These are phyloP conservation scores for Hermetia illucens DNA, from an alignment of 1,140 invertebrate species.

Conservation along the genomic window DNA sequence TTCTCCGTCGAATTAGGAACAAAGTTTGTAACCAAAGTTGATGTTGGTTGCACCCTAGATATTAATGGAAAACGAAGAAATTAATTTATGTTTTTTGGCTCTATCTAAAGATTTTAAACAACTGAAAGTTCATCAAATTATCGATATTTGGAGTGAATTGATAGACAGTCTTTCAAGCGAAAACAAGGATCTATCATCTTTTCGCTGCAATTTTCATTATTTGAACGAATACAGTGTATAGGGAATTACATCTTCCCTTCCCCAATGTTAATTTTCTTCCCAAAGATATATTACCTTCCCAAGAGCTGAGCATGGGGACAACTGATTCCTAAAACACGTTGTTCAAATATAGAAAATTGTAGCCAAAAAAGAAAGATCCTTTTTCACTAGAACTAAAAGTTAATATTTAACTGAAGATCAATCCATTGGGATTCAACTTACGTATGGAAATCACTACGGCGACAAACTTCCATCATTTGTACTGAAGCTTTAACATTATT, in stretches of 20 bases:
- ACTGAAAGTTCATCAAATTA: too few relatives aligned
- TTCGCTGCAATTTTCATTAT: too few relatives aligned
- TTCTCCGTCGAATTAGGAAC: constrained; percentile 66
- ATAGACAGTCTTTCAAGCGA: too few relatives aligned
- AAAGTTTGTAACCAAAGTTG: constrained; percentile 49
- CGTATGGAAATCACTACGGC: constrained; percentile 46
- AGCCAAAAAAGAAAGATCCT: background rate
- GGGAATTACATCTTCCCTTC: too few relatives aligned
- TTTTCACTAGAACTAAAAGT: constrained; percentile 5
- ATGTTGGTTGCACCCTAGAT: constrained; percentile 41
- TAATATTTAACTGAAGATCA: constrained; percentile 37
- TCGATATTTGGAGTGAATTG: too few relatives aligned
- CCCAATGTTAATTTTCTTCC: too few relatives aligned
- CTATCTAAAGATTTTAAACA: too few relatives aligned
- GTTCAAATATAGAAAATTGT: background rate
- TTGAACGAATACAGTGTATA: too few relatives aligned
- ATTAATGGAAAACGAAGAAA: background rate
- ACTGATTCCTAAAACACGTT: background rate
- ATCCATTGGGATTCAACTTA: constrained; percentile 33
- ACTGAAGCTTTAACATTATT: constrained; percentile 91
- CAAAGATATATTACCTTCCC: too few relatives aligned
- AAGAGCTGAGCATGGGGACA: background rate
- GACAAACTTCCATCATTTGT: constrained; percentile 90
- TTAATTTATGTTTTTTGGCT: too few relatives aligned
- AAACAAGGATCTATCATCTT: too few relatives aligned